Evolutionary conservation across 2,113 vertebrate species (phyloP).

Genomic region (Ictalurus punctatus): DNA sequence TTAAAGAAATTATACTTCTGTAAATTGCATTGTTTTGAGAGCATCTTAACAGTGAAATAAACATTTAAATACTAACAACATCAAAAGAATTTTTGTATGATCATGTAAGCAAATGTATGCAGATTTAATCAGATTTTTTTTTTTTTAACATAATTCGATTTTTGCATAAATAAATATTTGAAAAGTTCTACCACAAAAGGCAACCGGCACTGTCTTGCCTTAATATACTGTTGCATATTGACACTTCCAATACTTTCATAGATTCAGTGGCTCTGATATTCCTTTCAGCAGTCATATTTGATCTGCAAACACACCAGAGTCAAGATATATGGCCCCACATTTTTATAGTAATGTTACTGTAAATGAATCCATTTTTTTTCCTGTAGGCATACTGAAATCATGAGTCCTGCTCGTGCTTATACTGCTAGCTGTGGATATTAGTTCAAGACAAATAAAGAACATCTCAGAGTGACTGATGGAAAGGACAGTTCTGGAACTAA

Average conservation of each 20-base stretch:
- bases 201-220: not conserved
- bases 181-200: not conserved
- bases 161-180: not conserved
- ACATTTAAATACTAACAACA: not conserved
- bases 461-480: conserved; percentile 20
- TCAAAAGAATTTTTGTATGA: not conserved
- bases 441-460: not conserved
- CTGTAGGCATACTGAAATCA: not conserved
- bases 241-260: not conserved
- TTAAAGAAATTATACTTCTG: not conserved
- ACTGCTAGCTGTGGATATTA: conserved; percentile 6
- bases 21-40: not conserved
- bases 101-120: not conserved
- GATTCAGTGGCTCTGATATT: not conserved
- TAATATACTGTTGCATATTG: not conserved
- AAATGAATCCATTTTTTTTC: not conserved
- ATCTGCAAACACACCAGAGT: not conserved
- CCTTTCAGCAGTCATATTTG: not conserved
- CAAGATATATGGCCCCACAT: not conserved
- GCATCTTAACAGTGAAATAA: not conserved
- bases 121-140: not conserved
- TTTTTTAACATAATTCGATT: not conserved
- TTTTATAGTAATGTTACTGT: not conserved
- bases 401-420: not conserved
- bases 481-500: conserved; percentile 54